Percentiles rank a stretch among this genome's conserved stretches.
These are phyloP conservation scores for Delichon dasypus DNA, from an alignment of 2,797 vertebrate species.

Conservation along the genomic window DNA sequence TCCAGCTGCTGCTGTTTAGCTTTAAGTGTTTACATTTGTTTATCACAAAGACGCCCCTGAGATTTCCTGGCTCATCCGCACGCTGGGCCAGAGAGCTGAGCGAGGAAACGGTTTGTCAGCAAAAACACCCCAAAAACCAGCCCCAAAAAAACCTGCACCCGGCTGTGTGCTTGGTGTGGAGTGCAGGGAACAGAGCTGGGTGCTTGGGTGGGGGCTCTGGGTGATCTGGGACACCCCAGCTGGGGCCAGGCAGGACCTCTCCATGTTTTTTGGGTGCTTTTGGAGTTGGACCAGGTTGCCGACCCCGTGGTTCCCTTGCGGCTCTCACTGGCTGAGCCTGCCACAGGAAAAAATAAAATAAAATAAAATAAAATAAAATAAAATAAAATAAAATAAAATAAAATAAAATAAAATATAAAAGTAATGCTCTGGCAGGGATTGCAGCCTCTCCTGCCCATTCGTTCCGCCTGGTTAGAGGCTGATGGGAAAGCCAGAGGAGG, in stretches of 20 bases:
- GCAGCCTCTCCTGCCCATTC: background rate
- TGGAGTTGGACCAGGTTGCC: accelerated
- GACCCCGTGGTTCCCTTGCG: accelerated
- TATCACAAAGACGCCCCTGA: conserved; percentile 23
- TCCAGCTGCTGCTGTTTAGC: conserved; percentile 37
- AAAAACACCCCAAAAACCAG: background rate
- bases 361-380: background rate
- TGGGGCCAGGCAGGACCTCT: background rate
- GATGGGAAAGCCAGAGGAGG: background rate
- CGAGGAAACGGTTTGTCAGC: background rate
- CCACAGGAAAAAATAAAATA: background rate
- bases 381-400: background rate
- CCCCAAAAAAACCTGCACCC: accelerated
- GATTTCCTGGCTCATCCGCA: background rate
- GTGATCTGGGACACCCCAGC: background rate
- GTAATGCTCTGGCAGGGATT: background rate
- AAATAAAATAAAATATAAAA: background rate
- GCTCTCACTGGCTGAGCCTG: background rate
- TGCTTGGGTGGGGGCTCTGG: background rate
- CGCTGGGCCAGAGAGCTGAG: background rate
- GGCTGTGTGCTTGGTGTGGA: accelerated
- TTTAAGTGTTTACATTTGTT: conserved; percentile 22
- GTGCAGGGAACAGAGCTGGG: background rate
- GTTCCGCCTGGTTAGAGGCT: conserved; percentile 12
- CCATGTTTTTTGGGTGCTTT: background rate